Evolutionary conservation across 2,797 vertebrate genomes (phyloP).

Genomic region (Enteromius trimaculatus): DNA sequence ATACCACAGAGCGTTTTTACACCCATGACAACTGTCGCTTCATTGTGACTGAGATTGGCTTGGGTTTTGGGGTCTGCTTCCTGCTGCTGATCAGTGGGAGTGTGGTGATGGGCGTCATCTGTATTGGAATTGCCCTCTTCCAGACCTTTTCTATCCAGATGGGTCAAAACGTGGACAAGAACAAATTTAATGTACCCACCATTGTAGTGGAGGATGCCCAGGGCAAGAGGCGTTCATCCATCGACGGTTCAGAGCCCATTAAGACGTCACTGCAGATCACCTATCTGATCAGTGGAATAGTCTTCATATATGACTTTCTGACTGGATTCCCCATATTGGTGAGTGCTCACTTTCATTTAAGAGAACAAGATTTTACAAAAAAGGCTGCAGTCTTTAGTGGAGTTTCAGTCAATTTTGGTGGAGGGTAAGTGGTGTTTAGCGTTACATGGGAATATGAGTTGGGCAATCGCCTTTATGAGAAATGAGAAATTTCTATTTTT

Average conservation of each 20-base stretch:
- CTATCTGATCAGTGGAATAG: slow-evolving; percentile 89
- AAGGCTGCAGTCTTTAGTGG: neutral
- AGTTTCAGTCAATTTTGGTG: neutral
- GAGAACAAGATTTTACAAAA: neutral
- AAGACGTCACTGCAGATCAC: slow-evolving; percentile 93
- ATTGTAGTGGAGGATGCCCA: slow-evolving; percentile 94
- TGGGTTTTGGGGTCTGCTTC: slow-evolving; percentile 94
- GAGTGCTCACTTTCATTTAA: slow-evolving; percentile 56
- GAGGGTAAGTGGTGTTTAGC: neutral
- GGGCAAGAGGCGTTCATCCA: slow-evolving; percentile 91
- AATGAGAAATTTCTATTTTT: neutral
- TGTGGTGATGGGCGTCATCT: slow-evolving; percentile 87
- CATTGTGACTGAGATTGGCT: slow-evolving; percentile 91
- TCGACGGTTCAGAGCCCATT: slow-evolving; percentile 90
- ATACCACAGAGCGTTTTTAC: slow-evolving; percentile 90
- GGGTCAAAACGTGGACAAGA: slow-evolving; percentile 80
- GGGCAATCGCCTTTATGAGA: neutral
- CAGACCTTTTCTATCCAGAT: slow-evolving; percentile 87
- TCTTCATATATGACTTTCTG: slow-evolving; percentile 91
- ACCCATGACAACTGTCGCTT: slow-evolving; percentile 87
- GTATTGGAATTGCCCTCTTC: slow-evolving; percentile 90
- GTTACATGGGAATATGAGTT: neutral
- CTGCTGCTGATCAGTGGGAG: slow-evolving; percentile 90
- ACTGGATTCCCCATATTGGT: slow-evolving; percentile 93
- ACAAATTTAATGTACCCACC: slow-evolving; percentile 90